Evolutionary conservation across 2,888 invertebrate genomes (phyloP).

Genomic region (Punctoribates punctum): DNA sequence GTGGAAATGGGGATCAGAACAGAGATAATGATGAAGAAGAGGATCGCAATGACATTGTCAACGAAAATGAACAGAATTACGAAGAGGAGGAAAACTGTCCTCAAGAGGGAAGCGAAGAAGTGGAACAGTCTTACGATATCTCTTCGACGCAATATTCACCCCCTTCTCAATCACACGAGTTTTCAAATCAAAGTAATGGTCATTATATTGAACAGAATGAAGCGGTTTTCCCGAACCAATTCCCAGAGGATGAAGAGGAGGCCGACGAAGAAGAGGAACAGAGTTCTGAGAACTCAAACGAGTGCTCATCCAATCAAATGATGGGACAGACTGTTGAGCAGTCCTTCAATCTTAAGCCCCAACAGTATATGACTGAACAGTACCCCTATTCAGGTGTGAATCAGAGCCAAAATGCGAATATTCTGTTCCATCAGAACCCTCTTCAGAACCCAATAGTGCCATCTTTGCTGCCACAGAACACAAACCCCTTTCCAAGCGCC

Average conservation of each 20-base stretch:
- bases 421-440: not conserved
- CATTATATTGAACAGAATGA: not conserved
- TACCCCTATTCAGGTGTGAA: too few relatives aligned
- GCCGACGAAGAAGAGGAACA: not conserved
- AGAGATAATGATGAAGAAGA: not conserved
- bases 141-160: too few relatives aligned
- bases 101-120: too few relatives aligned
- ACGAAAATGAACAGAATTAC: not conserved
- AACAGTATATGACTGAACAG: not conserved
- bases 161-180: not conserved
- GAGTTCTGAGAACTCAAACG: not conserved
- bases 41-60: too few relatives aligned
- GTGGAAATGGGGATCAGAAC: not conserved
- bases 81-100: not conserved
- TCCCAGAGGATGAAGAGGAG: not conserved
- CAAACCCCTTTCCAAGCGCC: not conserved
- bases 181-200: not conserved
- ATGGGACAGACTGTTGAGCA: not conserved
- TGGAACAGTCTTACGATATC: too few relatives aligned
- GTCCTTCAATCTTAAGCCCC: too few relatives aligned
- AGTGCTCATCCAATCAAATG: constrained; percentile 1
- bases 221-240: not conserved
- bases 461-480: not conserved
- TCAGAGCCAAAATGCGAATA: not conserved
- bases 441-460: constrained; percentile 25